Base-by-base conservation (phyloP, 1,140 invertebrate species). In the Euura lappo region DNA sequence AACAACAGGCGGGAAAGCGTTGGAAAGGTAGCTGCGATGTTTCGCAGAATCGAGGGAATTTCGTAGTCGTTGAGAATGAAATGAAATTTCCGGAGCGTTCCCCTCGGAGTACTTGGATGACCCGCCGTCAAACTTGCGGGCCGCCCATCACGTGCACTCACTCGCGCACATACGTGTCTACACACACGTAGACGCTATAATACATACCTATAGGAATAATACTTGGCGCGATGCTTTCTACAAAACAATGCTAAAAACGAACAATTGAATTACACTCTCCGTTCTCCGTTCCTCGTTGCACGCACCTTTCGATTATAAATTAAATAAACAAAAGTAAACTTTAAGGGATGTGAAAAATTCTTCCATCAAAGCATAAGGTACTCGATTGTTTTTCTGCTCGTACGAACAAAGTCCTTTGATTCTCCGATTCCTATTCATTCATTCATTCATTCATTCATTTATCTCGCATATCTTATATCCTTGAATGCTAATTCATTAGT, bases 401-500 rank as follows among this genome's bases (percentile, higher is more conserved):
- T 0, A 28, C 28, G 1, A 28, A 28, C 28, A 28, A 28, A 28
- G 28, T 28, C 28, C 6, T 60, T 60, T n/a, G 3, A 60, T 60
- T 60, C 13, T 60, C 6, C 2, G 13, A 60, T 6, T 60, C 3
- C 6, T 60, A 60, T 60, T 60, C 13, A 60, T 60, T 60, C 3
- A n/a, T 11, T 11, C 51, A 60, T 60, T 60, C n/a, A n/a, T 11
- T 60, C n/a, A 60, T 60, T 8, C 13, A 60, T 60, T 8, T 60
- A 60, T 60, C 8, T n/a, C 10, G 51, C 13, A n/a, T 86, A 86
- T 83, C 80, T 81, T 81, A 81, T 84, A 86, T 85, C 84, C 83
- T 81, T 83, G 80, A 82, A 83, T 80, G 83, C 84, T 87, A 85
- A 86, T 88, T 88, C 85, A 87, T 88, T 87, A 87, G 87, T 88